These are phyloP conservation scores for Scaptodrosophila latifasciaeformis DNA, from an alignment of 2,888 invertebrate species.

Conservation along the genomic window DNA sequence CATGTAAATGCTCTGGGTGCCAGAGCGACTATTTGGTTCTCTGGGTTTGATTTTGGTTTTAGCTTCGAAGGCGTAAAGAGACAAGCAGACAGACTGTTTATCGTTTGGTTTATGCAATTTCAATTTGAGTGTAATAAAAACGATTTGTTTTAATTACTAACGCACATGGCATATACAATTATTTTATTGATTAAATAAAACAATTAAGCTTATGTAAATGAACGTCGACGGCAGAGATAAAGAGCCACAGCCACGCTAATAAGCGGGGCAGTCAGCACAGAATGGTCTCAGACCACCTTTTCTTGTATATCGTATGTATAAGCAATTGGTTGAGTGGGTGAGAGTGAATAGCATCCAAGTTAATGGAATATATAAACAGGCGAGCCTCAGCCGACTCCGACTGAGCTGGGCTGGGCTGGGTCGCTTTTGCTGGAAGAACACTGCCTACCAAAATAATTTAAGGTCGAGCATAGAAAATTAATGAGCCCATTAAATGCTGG, in stretches of 20 bases:
- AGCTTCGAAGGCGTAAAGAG: neutral
- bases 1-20: neutral
- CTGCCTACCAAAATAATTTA: conserved; percentile 34
- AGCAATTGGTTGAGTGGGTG: too few relatives aligned
- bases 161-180: conserved; percentile 66
- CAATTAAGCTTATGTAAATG: conserved; percentile 69
- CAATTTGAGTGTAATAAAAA: conserved; percentile 60
- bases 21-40: neutral
- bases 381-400: too few relatives aligned
- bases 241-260: conserved; percentile 2
- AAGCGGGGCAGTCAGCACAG: neutral
- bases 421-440: neutral
- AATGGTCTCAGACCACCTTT: too few relatives aligned
- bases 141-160: conserved; percentile 68
- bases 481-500: conserved; percentile 68
- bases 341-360: conserved; percentile 45
- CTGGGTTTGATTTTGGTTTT: neutral
- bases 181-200: conserved; percentile 71
- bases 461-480: conserved; percentile 69
- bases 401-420: neutral
- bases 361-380: conserved; percentile 63
- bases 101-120: conserved; percentile 60
- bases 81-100: conserved; percentile 4
- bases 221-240: conserved; percentile 32
- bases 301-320: neutral